Evolutionary conservation across 2,888 invertebrate genomes (phyloP).

Genomic region (Zygothrica quintamaculata): DNA sequence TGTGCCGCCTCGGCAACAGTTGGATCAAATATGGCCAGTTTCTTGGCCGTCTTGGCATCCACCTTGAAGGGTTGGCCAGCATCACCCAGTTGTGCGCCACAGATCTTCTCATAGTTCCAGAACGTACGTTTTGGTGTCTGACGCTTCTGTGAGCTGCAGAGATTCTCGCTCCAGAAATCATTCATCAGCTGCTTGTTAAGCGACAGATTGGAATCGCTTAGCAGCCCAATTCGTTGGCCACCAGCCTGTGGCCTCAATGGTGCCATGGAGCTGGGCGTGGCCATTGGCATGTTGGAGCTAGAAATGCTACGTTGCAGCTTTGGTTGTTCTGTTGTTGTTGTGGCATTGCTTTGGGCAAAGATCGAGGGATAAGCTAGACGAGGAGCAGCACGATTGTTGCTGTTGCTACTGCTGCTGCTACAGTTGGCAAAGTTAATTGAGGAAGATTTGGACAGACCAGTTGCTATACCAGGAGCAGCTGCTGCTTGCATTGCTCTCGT

Average conservation of each 20-base stretch:
- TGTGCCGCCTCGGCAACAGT: slow-evolving; percentile 83
- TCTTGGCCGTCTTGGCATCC: slow-evolving; percentile 82
- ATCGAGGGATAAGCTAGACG: slow-evolving; percentile 83
- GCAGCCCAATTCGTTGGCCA: too few relatives aligned
- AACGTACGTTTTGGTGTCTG: slow-evolving; percentile 81
- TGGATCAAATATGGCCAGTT: slow-evolving; percentile 82
- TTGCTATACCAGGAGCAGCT: neutral
- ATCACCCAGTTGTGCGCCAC: slow-evolving; percentile 75
- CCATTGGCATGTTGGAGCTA: slow-evolving; percentile 80
- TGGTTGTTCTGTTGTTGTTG: too few relatives aligned
- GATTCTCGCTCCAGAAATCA: slow-evolving; percentile 84
- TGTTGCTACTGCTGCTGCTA: slow-evolving; percentile 30
- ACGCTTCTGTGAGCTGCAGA: slow-evolving; percentile 78
- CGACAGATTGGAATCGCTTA: slow-evolving; percentile 80
- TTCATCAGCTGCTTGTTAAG: slow-evolving; percentile 83
- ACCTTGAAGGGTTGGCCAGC: slow-evolving; percentile 80
- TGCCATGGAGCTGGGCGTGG: slow-evolving; percentile 32
- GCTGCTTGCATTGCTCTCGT: slow-evolving; percentile 10
- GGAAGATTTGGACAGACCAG: slow-evolving; percentile 72
- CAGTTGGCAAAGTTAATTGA: slow-evolving; percentile 72
- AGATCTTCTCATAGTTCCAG: slow-evolving; percentile 85
- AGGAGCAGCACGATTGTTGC: slow-evolving; percentile 41
- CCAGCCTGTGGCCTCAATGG: slow-evolving; percentile 25
- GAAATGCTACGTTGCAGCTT: slow-evolving; percentile 83
- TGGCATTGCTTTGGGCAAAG: slow-evolving; percentile 55